Evolutionary conservation across 2,888 invertebrate species (phyloP).

Genomic region (Dysmachus trigonus): DNA sequence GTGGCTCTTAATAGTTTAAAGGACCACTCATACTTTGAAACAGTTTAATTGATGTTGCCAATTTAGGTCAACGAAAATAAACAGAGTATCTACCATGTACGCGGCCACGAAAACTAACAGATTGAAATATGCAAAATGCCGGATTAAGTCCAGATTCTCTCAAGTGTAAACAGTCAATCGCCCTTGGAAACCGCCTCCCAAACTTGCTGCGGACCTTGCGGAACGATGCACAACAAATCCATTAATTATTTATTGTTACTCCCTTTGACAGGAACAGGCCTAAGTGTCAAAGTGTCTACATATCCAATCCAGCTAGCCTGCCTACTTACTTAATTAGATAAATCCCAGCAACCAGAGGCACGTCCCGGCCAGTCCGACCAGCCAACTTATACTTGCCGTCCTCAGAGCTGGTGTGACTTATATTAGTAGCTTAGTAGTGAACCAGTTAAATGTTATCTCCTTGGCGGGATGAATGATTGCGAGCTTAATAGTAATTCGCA

Average conservation of each 20-base stretch:
- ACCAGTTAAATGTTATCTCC: slow-evolving; percentile 16
- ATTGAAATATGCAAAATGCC: not conserved
- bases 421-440: not conserved
- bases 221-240: not conserved
- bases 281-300: not conserved
- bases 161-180: not conserved
- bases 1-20: not conserved
- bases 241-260: slow-evolving; percentile 28
- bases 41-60: not conserved
- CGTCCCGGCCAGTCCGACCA: not conserved
- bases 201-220: not conserved
- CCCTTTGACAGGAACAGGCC: slow-evolving; percentile 31
- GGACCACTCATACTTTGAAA: not conserved
- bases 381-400: not conserved
- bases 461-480: slow-evolving; percentile 33
- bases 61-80: not conserved
- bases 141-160: not conserved
- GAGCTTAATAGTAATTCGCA: not conserved
- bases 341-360: not conserved
- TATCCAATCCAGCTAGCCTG: not conserved
- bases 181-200: not conserved
- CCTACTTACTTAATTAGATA: slow-evolving; percentile 33
- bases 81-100: not conserved
- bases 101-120: not conserved
- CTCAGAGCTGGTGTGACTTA: not conserved